Base-by-base conservation (phyloP, 2,888 invertebrate species). In the Pheosia gnoma region DNA sequence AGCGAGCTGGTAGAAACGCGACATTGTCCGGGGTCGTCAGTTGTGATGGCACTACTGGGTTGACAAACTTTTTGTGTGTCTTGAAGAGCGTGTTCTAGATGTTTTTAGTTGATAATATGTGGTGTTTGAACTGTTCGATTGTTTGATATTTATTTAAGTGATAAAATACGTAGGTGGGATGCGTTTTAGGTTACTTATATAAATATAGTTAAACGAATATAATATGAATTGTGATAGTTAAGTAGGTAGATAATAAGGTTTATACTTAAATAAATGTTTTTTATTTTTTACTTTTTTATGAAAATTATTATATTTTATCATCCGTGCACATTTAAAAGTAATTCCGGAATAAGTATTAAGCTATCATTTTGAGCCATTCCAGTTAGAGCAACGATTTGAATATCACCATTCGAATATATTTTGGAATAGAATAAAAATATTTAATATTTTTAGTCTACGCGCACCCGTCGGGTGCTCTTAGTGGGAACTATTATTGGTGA, bases 21-120 rank as follows among this genome's bases (percentile, higher is more conserved):
- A 87, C 86, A 6, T 64, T 75, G 9, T 85, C 85, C 2, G 69
- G 81, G 3, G 72, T 79, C 0, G 71, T 85, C 49, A 84, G 83
- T 57, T 93, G 92, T 71, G 86, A 89, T 49, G 81, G 83, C 37
- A 80, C 82, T 11, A 79, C 79, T 0, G 86, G 86, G 9, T 78
- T 91, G 38, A 84, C 78, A 65, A 91, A 91, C 81, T 89, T 93
- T 78, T 82, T 92, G 72, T 93, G 93, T 75, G 75, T 92, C 61
- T 74, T 93, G 62, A 85, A 75, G 71, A 89, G 82, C 82, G 84
- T 89, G 58, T 87, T 91, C 70, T 90, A 82, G 78, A 60, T 52
- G 58, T 59, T 56, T n/a, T 3, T 10, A 38, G 7, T 39, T 55
- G 53, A 54, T 39, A 51, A 25, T 51, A 51, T 39, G 55, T 55